Base-by-base conservation (phyloP, 2,797 vertebrate genomes). In the Lithobates sylvaticus region DNA sequence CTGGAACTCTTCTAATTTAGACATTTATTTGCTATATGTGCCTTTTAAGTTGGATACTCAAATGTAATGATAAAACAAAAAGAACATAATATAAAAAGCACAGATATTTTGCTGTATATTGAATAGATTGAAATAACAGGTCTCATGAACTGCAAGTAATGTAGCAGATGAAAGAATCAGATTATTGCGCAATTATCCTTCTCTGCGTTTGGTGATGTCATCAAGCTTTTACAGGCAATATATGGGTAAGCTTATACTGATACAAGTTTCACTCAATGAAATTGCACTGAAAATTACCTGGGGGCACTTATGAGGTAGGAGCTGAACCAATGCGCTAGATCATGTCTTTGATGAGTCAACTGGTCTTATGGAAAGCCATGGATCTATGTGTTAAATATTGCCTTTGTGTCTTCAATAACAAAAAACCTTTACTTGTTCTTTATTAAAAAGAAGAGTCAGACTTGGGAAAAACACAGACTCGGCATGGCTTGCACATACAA, bases 131-230 rank as follows among this genome's bases (percentile, higher is more conserved):
- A 44, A 64, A 32, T 50, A 47, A 34, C 61, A 68, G 29, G 47
- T 71, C 78, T 76, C 12, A 79, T 67, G 70, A 73, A 21, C 58
- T 27, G 71, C 69, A 68, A 76, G 84, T 71, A 71, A 76, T 76
- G 34, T 76, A 64, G 64, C 39, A 86, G 84, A 86, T 81, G 73
- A 86, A 86, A 81, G 78, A 76, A 81, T 58, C 58, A 64, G 2
- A 58, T 26, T 39, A 82, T 71, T 70, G 21, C 36, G 13, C 29
- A 86, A 76, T 80, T 86, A 67, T 75, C 26, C 71, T 61, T 80
- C 44, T 54, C 16, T 58, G 36, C 68, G 27, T 70, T 70, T 83
- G 6, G 68, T 64, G 68, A 70, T 65, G 69, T 84, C 76, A 72
- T 10, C n/a, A 29, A 7, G 68, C 82, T 84, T 64, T 84, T 29